A percentile compares a stretch with the other conserved stretches of the same genome.
Conservation (phyloP, 2,888 invertebrate species). For the Drosophila birchii region DNA sequence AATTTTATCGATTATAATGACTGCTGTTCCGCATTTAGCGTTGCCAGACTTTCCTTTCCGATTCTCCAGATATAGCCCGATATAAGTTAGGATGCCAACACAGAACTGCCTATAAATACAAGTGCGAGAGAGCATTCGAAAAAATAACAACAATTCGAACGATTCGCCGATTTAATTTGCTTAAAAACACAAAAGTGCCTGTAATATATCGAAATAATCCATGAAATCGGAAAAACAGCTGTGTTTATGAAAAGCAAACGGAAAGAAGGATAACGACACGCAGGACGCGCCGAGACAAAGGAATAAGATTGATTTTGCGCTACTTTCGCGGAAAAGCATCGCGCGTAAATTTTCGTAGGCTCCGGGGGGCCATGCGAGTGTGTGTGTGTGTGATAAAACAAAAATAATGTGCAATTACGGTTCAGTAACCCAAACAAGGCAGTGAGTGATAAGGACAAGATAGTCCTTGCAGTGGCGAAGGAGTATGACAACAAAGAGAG, state of each 20-base stretch:
- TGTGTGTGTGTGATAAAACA: slow-evolving; percentile 19
- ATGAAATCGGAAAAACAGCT: neutral
- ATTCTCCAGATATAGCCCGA: no score
- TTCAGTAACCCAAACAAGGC: slow-evolving; percentile 46
- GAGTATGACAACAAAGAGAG: slow-evolving; percentile 42
- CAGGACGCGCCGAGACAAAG: slow-evolving; percentile 1
- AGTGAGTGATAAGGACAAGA: slow-evolving; percentile 58
- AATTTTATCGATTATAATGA: no score
- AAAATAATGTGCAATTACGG: slow-evolving; percentile 37
- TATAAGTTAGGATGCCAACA: no score
- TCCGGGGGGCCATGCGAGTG: slow-evolving; percentile 1
- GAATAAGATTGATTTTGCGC: slow-evolving; percentile 42
- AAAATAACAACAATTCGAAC: slow-evolving; percentile 4
- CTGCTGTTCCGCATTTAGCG: no score
- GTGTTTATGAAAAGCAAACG: slow-evolving; percentile 5
- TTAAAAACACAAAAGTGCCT: slow-evolving; percentile 6
- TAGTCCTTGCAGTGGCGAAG: slow-evolving; percentile 41
- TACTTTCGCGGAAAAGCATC: slow-evolving; percentile 16
- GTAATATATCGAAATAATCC: neutral
- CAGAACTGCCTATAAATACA: neutral
- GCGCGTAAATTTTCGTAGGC: slow-evolving; percentile 16
- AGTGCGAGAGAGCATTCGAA: slow-evolving; percentile 1
- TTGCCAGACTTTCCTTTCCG: no score
- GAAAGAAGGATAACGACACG: neutral
- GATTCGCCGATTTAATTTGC: slow-evolving; percentile 3